A percentile compares a stretch with the other conserved stretches of the same genome.
Conservation (phyloP, 2,113 vertebrate genomes). For the Forbesichthys agassizii region DNA sequence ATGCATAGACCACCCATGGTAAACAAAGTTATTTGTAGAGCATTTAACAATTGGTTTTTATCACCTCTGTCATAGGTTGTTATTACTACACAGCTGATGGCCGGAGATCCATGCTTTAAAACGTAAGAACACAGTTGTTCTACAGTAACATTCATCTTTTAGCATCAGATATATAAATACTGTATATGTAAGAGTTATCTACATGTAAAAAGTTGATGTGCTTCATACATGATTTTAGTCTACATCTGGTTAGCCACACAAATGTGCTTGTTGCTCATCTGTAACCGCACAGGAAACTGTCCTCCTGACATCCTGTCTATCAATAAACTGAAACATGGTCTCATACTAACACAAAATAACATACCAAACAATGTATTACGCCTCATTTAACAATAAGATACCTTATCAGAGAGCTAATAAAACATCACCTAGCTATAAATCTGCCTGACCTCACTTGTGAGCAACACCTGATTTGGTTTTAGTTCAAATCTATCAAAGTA, state of each 20-base stretch:
- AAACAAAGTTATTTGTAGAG: too few species aligned
- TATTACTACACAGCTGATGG: conserved; percentile 95
- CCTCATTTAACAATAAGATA: conserved; percentile 9
- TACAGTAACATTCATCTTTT: not conserved
- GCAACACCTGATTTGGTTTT: conserved; percentile 19
- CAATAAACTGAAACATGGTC: conserved; percentile 9
- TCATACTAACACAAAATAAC: not conserved
- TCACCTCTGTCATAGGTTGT: conserved; percentile 80
- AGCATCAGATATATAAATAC: not conserved
- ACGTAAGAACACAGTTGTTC: conserved; percentile 79
- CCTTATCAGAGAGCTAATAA: conserved; percentile 31
- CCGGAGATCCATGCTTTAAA: conserved; percentile 97
- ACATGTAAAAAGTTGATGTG: too few species aligned
- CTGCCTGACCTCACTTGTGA: not conserved
- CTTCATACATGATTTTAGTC: not conserved
- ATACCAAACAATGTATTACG: conserved; percentile 1
- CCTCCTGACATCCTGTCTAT: conserved; percentile 43
- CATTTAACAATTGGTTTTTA: not conserved
- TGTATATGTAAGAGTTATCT: not conserved
- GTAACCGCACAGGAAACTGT: conserved; percentile 25
- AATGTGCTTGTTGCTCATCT: not conserved
- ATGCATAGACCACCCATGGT: not conserved
- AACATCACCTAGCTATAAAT: conserved; percentile 12
- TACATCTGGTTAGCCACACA: not conserved
- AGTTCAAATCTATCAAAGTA: not conserved